These are phyloP conservation scores for Eulacestoma nigropectus DNA, from an alignment of 2,113 vertebrate genomes.

Conservation along the genomic window DNA sequence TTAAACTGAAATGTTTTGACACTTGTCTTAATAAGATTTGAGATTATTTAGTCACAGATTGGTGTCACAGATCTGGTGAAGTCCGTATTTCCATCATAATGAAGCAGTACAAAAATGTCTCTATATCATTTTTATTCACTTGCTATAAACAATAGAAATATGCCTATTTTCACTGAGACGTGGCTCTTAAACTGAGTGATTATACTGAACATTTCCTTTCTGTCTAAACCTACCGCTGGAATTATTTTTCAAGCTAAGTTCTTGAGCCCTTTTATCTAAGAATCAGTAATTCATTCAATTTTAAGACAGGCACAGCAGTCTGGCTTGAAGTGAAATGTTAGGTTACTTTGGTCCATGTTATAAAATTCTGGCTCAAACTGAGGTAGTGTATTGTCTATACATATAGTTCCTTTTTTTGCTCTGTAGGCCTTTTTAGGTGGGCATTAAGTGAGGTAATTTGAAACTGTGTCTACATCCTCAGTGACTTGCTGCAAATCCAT, in stretches of 20 bases:
- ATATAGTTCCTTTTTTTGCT: neutral
- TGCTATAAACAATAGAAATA: neutral
- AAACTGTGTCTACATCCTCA: fast-evolving
- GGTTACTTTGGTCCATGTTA: neutral
- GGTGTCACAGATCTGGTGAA: neutral
- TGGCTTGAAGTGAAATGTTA: neutral
- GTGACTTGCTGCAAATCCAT: neutral
- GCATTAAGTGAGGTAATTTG: neutral
- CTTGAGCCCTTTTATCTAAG: neutral
- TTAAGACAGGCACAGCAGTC: neutral
- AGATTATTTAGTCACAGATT: neutral
- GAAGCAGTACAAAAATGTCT: neutral
- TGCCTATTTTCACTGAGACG: neutral
- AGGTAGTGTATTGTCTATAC: neutral
- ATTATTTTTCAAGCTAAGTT: neutral
- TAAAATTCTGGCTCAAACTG: neutral
- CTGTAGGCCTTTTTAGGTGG: neutral
- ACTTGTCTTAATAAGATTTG: neutral
- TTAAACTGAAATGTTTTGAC: neutral
- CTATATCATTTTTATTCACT: neutral
- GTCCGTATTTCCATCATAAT: neutral
- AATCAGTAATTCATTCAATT: neutral
- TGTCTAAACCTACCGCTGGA: neutral
- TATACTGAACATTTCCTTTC: neutral
- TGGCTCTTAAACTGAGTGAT: neutral